Conservation (phyloP, 2,888 invertebrate species). For the Scaptodrosophila latifasciaeformis region DNA sequence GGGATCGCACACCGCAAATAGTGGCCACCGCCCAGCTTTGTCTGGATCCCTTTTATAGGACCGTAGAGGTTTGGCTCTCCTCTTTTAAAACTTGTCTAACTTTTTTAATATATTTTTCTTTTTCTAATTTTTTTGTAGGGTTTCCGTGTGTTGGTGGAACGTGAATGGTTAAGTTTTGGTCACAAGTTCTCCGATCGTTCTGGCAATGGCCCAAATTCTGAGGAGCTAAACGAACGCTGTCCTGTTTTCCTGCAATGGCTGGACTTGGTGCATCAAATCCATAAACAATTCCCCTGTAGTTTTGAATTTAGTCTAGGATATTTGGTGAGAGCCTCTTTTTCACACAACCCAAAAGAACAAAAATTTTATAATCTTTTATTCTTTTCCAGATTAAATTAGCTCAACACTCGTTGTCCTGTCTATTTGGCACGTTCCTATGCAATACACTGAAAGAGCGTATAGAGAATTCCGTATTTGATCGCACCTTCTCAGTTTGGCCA, state of each 20-base stretch:
- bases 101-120: background rate
- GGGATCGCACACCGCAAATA: constrained; percentile 99
- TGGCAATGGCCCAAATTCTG: constrained; percentile 86
- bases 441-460: constrained; percentile 86
- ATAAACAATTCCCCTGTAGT: constrained; percentile 90
- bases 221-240: constrained; percentile 95
- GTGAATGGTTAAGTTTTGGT: constrained; percentile 98
- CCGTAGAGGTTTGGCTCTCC: constrained; percentile 82
- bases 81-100: background rate
- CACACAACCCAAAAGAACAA: background rate
- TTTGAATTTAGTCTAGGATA: constrained; percentile 97
- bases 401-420: constrained; percentile 95
- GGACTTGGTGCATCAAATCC: constrained; percentile 95
- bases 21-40: constrained; percentile 93
- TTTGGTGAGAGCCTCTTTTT: constrained; percentile 81
- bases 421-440: constrained; percentile 97
- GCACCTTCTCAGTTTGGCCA: constrained; percentile 91
- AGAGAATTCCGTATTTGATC: constrained; percentile 80
- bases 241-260: constrained; percentile 99
- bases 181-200: constrained; percentile 99
- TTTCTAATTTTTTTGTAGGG: constrained; percentile 79
- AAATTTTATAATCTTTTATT: background rate
- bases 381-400: constrained; percentile 88
- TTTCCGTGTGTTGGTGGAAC: constrained; percentile 92
- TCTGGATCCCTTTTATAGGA: constrained; percentile 95